Percentiles rank a stretch among this genome's conserved stretches.
phyloP scores from a whole-genome alignment of 2,888 invertebrate genomes.

The Pristionchus mayeri region DNA sequence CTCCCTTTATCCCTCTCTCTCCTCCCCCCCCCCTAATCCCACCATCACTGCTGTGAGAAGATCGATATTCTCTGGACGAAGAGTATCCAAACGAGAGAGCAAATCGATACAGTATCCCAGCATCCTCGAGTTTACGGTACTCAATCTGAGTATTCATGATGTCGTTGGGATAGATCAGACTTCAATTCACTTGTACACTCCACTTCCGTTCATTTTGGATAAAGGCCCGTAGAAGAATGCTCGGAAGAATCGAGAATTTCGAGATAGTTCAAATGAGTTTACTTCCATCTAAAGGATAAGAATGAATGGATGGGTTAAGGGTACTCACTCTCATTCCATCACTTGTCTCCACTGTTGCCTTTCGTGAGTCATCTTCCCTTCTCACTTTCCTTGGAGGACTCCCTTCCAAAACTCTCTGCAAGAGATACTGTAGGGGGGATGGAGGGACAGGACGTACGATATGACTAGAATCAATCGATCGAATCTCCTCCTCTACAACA shows the following conservation, averaged over 20 bases:
- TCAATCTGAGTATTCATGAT: conserved; percentile 26
- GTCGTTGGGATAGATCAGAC: too few relatives aligned
- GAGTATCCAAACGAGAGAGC: neutral
- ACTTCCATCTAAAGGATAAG: neutral
- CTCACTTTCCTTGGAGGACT: conserved; percentile 9
- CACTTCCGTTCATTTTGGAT: neutral
- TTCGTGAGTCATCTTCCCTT: neutral
- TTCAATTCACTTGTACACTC: conserved; percentile 22
- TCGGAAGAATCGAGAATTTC: conserved; percentile 26
- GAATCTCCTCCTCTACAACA: neutral
- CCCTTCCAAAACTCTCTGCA: neutral
- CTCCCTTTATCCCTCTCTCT: neutral
- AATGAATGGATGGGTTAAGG: neutral
- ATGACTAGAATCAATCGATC: neutral
- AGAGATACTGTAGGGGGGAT: neutral
- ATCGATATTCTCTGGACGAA: conserved; percentile 6
- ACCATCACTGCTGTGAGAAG: neutral
- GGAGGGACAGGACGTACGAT: neutral
- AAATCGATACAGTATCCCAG: conserved; percentile 17
- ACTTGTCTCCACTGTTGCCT: neutral
- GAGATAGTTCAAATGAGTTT: neutral
- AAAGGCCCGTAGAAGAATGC: conserved; percentile 39
- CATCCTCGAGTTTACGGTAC: conserved; percentile 23
- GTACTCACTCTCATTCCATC: conserved; percentile 33
- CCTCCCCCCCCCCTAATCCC: neutral